Percentiles rank a stretch among this genome's conserved stretches.
Evolutionary conservation across 2,797 vertebrate genomes (phyloP).

Genomic region (Sebastes matsubarae): DNA sequence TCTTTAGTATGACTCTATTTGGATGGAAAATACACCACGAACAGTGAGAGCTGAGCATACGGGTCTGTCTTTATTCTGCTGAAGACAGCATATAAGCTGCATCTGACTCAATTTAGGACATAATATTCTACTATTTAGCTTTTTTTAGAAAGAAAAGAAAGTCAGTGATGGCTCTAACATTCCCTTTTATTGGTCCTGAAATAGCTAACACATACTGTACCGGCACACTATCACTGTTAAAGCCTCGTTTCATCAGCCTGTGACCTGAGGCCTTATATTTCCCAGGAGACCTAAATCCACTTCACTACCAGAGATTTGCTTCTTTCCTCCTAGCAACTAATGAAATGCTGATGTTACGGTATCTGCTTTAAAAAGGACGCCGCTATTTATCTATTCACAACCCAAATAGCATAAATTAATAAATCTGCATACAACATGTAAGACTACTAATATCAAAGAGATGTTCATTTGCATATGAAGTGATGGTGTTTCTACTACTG

Average conservation of each 20-base stretch:
- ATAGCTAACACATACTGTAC: neutral
- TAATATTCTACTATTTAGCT: neutral
- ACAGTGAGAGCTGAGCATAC: neutral
- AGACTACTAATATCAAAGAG: conserved; percentile 35
- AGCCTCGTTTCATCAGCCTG: conserved; percentile 38
- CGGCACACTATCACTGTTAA: conserved; percentile 15
- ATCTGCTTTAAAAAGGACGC: conserved; percentile 33
- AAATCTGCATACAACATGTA: conserved; percentile 55
- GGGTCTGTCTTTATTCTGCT: neutral
- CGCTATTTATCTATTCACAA: conserved; percentile 25
- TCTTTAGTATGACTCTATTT: conserved; percentile 15
- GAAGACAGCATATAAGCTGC: neutral
- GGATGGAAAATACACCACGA: neutral
- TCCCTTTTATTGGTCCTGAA: neutral
- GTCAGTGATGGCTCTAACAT: neutral
- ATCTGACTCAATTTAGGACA: neutral
- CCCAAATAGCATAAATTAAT: conserved; percentile 60
- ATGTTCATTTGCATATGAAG: conserved; percentile 17
- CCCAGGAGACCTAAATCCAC: conserved; percentile 51
- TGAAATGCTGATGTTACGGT: conserved; percentile 52
- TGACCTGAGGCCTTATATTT: conserved; percentile 32
- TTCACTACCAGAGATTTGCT: conserved; percentile 20
- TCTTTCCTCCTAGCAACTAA: conserved; percentile 38
- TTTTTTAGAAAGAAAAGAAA: neutral
- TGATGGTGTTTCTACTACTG: conserved; percentile 1